Evolutionary conservation across 2,888 invertebrate genomes (phyloP), one percentile per base, ranked within the genome.

Genomic region (Meghimatium bilineatum): DNA sequence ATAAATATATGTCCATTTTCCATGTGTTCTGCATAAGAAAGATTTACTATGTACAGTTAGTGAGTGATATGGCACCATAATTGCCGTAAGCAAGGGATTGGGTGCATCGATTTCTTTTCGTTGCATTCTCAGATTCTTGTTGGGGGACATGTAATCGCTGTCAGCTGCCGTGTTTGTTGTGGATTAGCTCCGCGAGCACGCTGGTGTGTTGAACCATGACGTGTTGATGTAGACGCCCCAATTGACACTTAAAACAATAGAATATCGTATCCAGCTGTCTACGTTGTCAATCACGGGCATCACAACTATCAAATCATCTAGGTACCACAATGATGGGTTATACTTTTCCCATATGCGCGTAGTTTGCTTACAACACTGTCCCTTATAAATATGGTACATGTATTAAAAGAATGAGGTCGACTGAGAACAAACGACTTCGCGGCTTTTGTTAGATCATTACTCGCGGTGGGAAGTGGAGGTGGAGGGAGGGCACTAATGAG

Each of bases 141-240:
- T 56, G 56, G 26, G 76, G 77, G 63, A 38, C 38, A 36, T 34
- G 49, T 74, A 74, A 52, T 49, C 34, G 76, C 6, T 76, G 77
- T 60, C 56, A 71, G 77, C 56, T 69, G 36, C 52, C 66, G 60
- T 82, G 82, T 74, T 63, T 82, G 82, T 82, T 82, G 69, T 82
- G 75, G 72, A n/a, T 76, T 38, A 36, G 34, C 29, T 66, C 63
- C 14, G 74, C 63, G 6, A 38, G 74, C 72, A 56, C 32, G 75
- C 66, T 29, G 38, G 82, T 82, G 82, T 82, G 82, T 82, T 38
- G 60, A 66, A 74, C 44, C 74, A 63, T 74, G 74, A 67, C 76
- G 82, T 76, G 60, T 67, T 29, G 14, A 63, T 32, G 44, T 77
- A 29, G 23, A 66, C 77, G 77, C 66, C 77, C 77, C 77, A 26